Evolutionary conservation across 1,140 invertebrate species (phyloP), one percentile per base, ranked within the genome.

Genomic region (Bombus balteatus): DNA sequence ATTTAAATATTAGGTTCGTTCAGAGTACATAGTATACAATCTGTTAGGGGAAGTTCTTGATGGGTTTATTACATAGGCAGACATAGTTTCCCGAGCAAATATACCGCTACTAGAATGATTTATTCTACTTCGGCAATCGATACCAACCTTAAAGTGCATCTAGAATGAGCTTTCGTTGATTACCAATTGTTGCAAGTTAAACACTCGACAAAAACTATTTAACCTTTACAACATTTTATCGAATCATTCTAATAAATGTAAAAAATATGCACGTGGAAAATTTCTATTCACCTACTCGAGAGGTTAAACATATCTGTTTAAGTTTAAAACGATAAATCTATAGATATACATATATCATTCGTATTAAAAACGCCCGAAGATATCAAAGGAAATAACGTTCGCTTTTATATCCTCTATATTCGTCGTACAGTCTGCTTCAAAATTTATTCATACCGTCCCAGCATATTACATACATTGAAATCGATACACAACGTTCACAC

Each of bases 401-500:
- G 57, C 53, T 34, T 53, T 75, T 65, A 47, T 34, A n/a, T 68
- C 18, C 37, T 4, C 28, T 41, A 8, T 62, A 41, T 34, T 57
- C 53, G 39, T 65, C 32, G 41, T 39, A 80, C 76, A 72, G 32
- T 62, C 53, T 25, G 75, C 22, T 28, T 13, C 53, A 65, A 83
- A 83, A 85, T 85, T 71, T 72, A 80, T 85, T 80, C 77, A n/a
- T 32, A 28, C 25, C 28, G 22, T 34, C 25, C 39, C 25, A 34
- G 15, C 25, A 10, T 47, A 39, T 62, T 73, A 80, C 65, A 13
- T 73, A 80, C 65, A 13, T n/a, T 25, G 66, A 47, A 79, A 80
- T 72, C 76, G 77, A 85, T 85, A 80, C 57, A 80, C 76, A 85
- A 80, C 83, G 53, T 85, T 80, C 76, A 39, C 66, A 47, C 83